These are phyloP conservation scores for Semaprochilodus insignis DNA, from an alignment of 2,797 vertebrate genomes.

Conservation along the genomic window DNA sequence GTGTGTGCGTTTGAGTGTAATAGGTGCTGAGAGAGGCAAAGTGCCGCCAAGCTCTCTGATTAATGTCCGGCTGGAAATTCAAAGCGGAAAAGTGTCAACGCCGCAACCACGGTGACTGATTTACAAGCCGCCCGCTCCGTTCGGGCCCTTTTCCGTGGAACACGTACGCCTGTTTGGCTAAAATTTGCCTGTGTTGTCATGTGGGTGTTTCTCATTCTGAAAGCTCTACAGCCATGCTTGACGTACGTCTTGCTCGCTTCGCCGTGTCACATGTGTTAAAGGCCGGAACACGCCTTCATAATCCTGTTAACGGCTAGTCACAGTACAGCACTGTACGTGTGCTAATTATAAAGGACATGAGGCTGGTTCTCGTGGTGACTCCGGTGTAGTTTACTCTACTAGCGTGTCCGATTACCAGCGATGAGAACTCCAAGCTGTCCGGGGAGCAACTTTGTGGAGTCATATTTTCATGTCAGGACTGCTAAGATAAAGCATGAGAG, in stretches of 20 bases:
- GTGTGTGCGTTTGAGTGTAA: constrained; percentile 40
- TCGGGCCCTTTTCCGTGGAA: constrained; percentile 2
- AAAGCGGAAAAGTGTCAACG: constrained; percentile 51
- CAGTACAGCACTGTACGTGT: not conserved
- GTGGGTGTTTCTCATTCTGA: not conserved
- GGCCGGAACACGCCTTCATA: constrained; percentile 35
- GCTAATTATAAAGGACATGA: constrained; percentile 43
- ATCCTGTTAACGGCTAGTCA: constrained; percentile 41
- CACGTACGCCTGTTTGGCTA: not conserved
- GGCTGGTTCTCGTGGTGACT: constrained; percentile 18
- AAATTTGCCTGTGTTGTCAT: too few species aligned
- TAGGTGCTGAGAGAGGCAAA: constrained; percentile 50
- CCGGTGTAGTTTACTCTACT: not conserved
- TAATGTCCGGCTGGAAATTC: constrained; percentile 56
- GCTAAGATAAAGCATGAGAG: not conserved
- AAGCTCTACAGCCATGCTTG: not conserved
- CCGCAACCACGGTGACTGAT: constrained; percentile 45
- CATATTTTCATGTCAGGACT: constrained; percentile 13
- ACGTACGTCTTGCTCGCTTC: constrained; percentile 32
- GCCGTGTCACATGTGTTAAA: constrained; percentile 42
- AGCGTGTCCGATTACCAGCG: not conserved
- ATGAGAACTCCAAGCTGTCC: constrained; percentile 12
- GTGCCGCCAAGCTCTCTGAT: constrained; percentile 45
- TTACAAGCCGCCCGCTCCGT: constrained; percentile 16
- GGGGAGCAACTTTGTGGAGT: constrained; percentile 14